Evolutionary conservation across 2,888 invertebrate genomes (phyloP), one percentile per base, ranked within the genome.

Genomic region (Drosophila multiciliata): DNA sequence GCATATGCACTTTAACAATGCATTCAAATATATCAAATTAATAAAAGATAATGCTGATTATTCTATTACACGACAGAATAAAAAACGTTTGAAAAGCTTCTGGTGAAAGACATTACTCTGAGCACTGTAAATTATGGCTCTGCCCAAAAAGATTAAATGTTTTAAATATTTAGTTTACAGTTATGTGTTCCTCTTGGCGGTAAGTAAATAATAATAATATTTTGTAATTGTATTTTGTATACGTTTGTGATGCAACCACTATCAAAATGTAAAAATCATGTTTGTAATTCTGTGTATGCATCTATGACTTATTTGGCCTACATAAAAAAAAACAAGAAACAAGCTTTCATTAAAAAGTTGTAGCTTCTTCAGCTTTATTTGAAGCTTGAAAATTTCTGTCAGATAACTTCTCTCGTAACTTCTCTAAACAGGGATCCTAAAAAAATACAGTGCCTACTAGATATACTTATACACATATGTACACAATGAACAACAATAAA

Each of bases 111-210:
- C 36, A 57, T 6, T 35, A 33, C n/a, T n/a, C 38, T n/a, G 26
- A 57, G 15, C n/a, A 29, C n/a, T 40, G 42, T 57, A 55, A 58
- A 72, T 29, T 50, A 92, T 93, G 92, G 92, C 93, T 79, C 76
- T 93, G 84, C 89, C 92, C 52, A 93, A 93, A 90, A 89, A 92
- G 78, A 92, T 93, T 66, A 93, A 93, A 88, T 93, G 93, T 87
- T 93, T 93, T 83, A 93, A 93, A 85, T 93, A 93, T 83, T 91
- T 93, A 68, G 93, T 93, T 82, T 93, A 93, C 84, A 92, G 92
- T 87, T 93, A 93, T 83, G 91, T 93, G 74, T 91, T 93, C 73
- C 88, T 93, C 68, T 82, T 93, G 87, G 92, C 92, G 92, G 93
- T 93, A 92, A 91, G 93, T 93, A 66, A 53, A 12, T 33, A 52